phyloP scores from a whole-genome alignment of 2,797 vertebrate genomes.

The Anableps anableps region DNA sequence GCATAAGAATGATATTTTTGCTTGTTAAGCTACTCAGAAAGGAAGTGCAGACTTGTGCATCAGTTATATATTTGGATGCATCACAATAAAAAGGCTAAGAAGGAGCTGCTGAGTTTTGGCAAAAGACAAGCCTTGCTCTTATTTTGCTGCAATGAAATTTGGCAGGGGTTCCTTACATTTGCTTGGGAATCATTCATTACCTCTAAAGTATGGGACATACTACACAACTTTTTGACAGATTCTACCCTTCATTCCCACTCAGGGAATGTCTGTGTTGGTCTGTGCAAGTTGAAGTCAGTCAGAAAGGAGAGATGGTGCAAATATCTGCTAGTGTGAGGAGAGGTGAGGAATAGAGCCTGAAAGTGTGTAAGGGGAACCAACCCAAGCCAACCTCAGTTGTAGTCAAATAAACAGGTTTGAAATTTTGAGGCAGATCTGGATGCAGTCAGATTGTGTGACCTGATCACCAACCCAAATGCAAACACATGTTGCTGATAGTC shows the following conservation, averaged over 20 bases:
- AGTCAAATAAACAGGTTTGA: not conserved
- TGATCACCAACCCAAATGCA: not conserved
- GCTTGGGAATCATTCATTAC: conserved; percentile 21
- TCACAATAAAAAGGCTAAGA: conserved; percentile 34
- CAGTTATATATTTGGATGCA: conserved; percentile 26
- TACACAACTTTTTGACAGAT: not conserved
- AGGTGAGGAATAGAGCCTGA: not conserved
- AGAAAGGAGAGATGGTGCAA: not conserved
- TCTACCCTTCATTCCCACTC: too few relatives aligned
- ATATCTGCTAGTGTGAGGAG: not conserved
- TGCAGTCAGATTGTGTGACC: not conserved
- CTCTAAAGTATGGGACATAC: not conserved
- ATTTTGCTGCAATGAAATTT: conserved; percentile 37
- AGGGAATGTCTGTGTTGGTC: not conserved
- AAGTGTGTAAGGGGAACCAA: not conserved
- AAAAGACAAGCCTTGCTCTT: conserved; percentile 14
- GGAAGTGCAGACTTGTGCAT: conserved; percentile 28
- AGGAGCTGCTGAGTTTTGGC: conserved; percentile 29
- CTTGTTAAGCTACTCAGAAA: conserved; percentile 40
- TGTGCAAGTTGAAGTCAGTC: not conserved
- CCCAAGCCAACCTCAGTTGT: not conserved
- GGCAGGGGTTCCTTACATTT: conserved; percentile 4
- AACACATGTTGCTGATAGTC: not conserved
- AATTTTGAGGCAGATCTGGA: not conserved
- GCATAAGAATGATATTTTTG: conserved; percentile 35